phyloP scores from a whole-genome alignment of 2,888 invertebrate genomes.

The Ischnura elegans region DNA sequence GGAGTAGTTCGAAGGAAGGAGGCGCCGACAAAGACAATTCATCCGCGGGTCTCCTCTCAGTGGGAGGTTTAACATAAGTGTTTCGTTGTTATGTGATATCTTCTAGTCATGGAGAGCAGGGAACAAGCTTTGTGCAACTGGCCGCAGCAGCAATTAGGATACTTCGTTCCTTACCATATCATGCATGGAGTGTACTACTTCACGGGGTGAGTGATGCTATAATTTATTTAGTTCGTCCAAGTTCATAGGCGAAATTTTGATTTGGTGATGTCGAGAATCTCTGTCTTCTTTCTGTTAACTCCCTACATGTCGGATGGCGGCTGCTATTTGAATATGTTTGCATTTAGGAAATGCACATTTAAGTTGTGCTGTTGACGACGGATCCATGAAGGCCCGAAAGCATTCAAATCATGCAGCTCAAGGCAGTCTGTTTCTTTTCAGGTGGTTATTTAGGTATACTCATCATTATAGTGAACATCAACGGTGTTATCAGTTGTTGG shows the following conservation, averaged over 20 bases:
- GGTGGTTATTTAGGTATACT: too few relatives aligned
- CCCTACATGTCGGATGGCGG: not conserved
- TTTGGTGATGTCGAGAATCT: not conserved
- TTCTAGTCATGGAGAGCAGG: not conserved
- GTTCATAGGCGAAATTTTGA: not conserved
- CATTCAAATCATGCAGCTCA: too few relatives aligned
- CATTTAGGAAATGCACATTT: too few relatives aligned
- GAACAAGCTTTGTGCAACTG: not conserved
- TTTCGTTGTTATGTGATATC: not conserved
- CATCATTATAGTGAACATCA: too few relatives aligned
- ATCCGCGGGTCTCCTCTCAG: not conserved
- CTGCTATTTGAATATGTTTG: not conserved
- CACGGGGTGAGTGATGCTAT: not conserved
- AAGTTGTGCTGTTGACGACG: too few relatives aligned
- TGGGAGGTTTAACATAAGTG: not conserved
- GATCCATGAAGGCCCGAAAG: too few relatives aligned
- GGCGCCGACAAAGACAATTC: not conserved
- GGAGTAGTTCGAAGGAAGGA: constrained; percentile 23
- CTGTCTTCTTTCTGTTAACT: not conserved
- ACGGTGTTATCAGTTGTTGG: too few relatives aligned
- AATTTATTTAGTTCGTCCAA: not conserved
- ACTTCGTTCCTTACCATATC: constrained; percentile 57
- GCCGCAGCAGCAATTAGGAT: constrained; percentile 48
- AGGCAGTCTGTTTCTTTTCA: too few relatives aligned
- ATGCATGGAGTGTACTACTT: constrained; percentile 57